Evolutionary conservation across 2,888 invertebrate genomes (phyloP), one percentile per base, ranked within the genome.

Genomic region (Eretmocerus hayati): DNA sequence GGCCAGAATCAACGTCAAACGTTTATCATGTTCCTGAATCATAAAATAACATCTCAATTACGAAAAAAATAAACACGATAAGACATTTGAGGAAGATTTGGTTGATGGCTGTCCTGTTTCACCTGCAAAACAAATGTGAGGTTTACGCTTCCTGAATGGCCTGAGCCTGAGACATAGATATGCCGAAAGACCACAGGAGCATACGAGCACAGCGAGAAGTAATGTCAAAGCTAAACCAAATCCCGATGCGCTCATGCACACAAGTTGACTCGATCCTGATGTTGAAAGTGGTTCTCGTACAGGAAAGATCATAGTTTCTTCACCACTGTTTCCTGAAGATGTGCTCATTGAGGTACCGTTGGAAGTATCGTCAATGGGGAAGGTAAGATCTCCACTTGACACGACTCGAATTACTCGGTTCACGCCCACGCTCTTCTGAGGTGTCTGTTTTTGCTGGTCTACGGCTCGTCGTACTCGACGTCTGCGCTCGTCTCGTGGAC

Each of bases 171-270:
- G 78, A 71, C 89, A 92, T 16, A 93, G 77, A 61, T 92, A 84
- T 19, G 90, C 87, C 42, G 92, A 91, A 56, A 91, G 79, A 26
- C 90, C 76, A 66, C 91, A 93, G 9, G 92, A 90, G 50, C 87
- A 82, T 48, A 92, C 75, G 58, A 93, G 75, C 43, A 92, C 86
- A 45, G 84, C 87, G 50, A 93, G 77, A 20, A 93, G 77, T 39
- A 92, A 81, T 42, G 91, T 81, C 22, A 93, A 76, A 22, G 90
- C 89, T 26, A 89, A 86, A 32, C 90, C 87, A 64, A 93, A 93
- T 11, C 92, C 90, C n/a, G 90, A 87, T 4, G 91, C 91, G 1
- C 92, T 91, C 90, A 93, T 91, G 72, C 92, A 93, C 56, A 93
- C 90, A 53, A 90, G 75, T 19, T 50, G 45, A 26, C 40, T 43